Evolutionary conservation across 2,797 vertebrate genomes (phyloP).

Genomic region (Megalops cyprinoides): DNA sequence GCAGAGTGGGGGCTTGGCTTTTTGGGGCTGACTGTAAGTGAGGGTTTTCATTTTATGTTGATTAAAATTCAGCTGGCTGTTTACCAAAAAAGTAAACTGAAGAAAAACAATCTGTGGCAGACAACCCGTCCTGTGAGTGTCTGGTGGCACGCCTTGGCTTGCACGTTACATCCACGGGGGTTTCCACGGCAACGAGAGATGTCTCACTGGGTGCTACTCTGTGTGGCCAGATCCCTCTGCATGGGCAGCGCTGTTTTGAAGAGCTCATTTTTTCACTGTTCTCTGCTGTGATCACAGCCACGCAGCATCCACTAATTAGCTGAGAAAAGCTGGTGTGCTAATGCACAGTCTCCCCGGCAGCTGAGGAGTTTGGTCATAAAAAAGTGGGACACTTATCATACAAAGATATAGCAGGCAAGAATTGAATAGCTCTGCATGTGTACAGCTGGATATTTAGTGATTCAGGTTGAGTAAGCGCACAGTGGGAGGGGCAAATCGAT

Average conservation of each 20-base stretch:
- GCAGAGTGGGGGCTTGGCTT: background rate
- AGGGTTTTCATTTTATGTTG: background rate
- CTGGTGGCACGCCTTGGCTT: background rate
- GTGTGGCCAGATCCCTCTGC: too few relatives aligned
- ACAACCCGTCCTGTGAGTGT: background rate
- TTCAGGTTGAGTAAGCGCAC: too few relatives aligned
- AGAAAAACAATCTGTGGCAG: background rate
- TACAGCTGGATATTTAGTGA: too few relatives aligned
- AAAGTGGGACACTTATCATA: too few relatives aligned
- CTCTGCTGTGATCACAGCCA: background rate
- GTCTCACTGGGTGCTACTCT: background rate
- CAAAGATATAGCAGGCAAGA: too few relatives aligned
- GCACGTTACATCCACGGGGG: background rate
- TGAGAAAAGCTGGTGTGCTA: background rate
- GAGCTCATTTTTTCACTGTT: background rate
- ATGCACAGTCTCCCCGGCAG: background rate
- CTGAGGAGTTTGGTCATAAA: background rate
- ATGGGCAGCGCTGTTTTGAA: background rate
- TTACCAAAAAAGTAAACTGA: background rate
- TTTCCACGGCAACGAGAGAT: conserved; percentile 1
- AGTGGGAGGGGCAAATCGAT: too few relatives aligned
- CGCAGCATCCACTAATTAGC: background rate
- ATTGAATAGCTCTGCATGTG: too few relatives aligned
- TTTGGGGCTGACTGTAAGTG: background rate
- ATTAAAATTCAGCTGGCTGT: background rate